Percentiles rank a stretch among this genome's conserved stretches.
These are phyloP conservation scores for Menidia beryllina DNA, from an alignment of 2,113 vertebrate genomes.

Conservation along the genomic window DNA sequence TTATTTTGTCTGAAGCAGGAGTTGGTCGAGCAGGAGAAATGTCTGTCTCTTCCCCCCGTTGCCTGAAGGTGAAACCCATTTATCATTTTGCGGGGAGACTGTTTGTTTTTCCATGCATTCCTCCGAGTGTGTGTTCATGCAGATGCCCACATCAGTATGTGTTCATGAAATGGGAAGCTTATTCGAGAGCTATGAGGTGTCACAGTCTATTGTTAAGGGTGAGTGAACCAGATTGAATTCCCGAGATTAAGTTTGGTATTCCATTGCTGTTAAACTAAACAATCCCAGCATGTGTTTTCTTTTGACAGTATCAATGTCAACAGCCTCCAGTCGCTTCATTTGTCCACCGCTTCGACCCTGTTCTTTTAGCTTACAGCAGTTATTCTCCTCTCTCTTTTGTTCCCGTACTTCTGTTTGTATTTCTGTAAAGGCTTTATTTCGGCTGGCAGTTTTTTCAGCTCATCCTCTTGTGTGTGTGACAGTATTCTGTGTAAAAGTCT, in stretches of 20 bases:
- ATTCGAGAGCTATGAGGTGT: slow-evolving; percentile 59
- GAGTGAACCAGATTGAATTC: slow-evolving; percentile 65
- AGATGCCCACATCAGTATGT: slow-evolving; percentile 53
- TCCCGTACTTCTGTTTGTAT: background rate
- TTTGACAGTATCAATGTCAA: slow-evolving; percentile 35
- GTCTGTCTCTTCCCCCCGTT: slow-evolving; percentile 56
- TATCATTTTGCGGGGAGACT: slow-evolving; percentile 51
- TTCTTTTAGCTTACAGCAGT: slow-evolving; percentile 4
- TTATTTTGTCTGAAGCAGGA: slow-evolving; percentile 68
- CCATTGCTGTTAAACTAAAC: slow-evolving; percentile 59
- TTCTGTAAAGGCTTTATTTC: no score
- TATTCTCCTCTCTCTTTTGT: background rate
- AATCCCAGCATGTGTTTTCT: slow-evolving; percentile 34
- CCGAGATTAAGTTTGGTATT: slow-evolving; percentile 60
- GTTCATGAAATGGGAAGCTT: slow-evolving; percentile 45
- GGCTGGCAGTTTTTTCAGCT: no score
- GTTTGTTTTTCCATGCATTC: slow-evolving; percentile 58
- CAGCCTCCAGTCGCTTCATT: slow-evolving; percentile 29
- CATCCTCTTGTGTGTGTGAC: background rate
- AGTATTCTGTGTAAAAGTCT: background rate
- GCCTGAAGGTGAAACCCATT: slow-evolving; percentile 70
- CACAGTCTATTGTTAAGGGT: slow-evolving; percentile 60
- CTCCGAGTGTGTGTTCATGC: slow-evolving; percentile 48
- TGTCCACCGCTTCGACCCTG: slow-evolving; percentile 2
- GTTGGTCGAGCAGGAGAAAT: slow-evolving; percentile 56